Evolutionary conservation across 2,797 vertebrate genomes (phyloP).

Genomic region (Lates japonicus): DNA sequence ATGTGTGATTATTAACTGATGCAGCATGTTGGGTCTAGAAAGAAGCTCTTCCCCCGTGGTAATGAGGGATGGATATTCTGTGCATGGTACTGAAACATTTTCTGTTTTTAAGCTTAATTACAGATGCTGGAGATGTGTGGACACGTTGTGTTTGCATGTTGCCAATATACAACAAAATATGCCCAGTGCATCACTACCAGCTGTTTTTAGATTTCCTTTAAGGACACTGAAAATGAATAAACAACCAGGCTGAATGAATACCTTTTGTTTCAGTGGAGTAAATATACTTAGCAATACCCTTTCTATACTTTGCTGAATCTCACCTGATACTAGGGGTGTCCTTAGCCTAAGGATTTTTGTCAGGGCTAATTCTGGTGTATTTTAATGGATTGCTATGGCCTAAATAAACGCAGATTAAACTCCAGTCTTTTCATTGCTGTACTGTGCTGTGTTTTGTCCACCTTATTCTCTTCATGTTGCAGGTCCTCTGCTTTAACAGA

Average conservation of each 20-base stretch:
- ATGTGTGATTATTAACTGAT: constrained; percentile 11
- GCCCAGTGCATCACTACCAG: background rate
- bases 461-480: background rate
- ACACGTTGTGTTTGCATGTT: background rate
- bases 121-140: background rate
- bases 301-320: background rate
- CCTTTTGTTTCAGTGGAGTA: background rate
- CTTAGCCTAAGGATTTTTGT: background rate
- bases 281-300: background rate
- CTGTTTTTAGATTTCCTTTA: background rate
- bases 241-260: background rate
- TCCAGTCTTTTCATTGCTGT: background rate
- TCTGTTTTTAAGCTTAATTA: background rate
- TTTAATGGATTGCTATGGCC: no score
- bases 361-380: background rate
- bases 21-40: background rate
- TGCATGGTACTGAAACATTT: constrained; percentile 3
- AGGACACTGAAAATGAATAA: background rate
- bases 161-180: background rate
- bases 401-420: no score
- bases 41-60: background rate
- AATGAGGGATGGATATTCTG: background rate
- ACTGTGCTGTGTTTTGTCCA: background rate
- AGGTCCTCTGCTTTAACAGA: background rate
- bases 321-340: background rate